A percentile compares a stretch with the other conserved stretches of the same genome.
These are phyloP conservation scores for Mizuhopecten yessoensis DNA, from an alignment of 1,140 invertebrate genomes.

Conservation along the genomic window DNA sequence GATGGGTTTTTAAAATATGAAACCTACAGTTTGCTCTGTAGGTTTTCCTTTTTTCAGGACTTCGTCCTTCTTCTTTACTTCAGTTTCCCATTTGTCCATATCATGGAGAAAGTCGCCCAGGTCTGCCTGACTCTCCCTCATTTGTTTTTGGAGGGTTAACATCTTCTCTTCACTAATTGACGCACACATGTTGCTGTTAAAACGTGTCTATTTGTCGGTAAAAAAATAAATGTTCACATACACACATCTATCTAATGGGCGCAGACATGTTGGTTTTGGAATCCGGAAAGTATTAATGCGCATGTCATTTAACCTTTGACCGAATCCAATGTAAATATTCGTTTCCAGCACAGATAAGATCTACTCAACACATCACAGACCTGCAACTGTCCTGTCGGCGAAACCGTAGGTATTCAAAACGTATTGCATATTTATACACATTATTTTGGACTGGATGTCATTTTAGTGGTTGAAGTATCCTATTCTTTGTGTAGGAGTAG, in stretches of 20 bases:
- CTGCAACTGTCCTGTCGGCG: too few relatives aligned
- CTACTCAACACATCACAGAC: too few relatives aligned
- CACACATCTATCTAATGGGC: constrained; percentile 61
- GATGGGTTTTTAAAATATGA: too few relatives aligned
- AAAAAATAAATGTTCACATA: not conserved
- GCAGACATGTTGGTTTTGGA: constrained; percentile 73
- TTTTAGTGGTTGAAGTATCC: too few relatives aligned
- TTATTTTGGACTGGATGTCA: too few relatives aligned
- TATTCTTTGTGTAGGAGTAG: too few relatives aligned
- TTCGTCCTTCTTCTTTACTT: constrained; percentile 92
- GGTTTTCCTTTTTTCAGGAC: constrained; percentile 82
- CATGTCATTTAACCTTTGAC: constrained; percentile 48
- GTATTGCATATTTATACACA: too few relatives aligned
- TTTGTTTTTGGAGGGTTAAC: constrained; percentile 78
- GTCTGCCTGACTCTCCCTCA: constrained; percentile 87
- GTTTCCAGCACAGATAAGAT: too few relatives aligned
- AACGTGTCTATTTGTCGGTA: constrained; percentile 1
- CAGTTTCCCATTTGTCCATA: constrained; percentile 91
- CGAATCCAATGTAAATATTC: constrained; percentile 54
- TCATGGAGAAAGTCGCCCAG: constrained; percentile 90
- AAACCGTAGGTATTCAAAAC: too few relatives aligned
- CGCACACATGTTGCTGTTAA: constrained; percentile 60
- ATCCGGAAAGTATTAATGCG: not conserved
- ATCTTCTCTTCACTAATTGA: constrained; percentile 77
- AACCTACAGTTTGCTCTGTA: constrained; percentile 53